Percentiles rank a stretch among this genome's conserved stretches.
These are phyloP conservation scores for Anolis apletophallus DNA, from an alignment of 2,797 vertebrate genomes.

Conservation along the genomic window DNA sequence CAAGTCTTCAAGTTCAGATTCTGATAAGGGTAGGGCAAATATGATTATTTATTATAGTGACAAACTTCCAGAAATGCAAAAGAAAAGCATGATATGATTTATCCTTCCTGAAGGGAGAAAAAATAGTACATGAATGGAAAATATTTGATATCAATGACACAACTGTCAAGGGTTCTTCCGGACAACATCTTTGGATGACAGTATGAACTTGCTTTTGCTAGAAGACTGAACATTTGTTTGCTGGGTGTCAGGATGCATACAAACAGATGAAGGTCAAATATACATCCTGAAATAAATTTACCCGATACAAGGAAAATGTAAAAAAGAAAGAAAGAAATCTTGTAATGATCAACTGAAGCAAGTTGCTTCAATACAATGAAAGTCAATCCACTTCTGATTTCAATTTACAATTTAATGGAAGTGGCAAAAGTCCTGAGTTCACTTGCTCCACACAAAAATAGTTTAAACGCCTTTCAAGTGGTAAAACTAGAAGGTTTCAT, in stretches of 20 bases:
- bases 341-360: too few species aligned
- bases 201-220: slow-evolving; percentile 64
- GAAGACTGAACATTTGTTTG: slow-evolving; percentile 68
- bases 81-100: not conserved
- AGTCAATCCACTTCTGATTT: too few species aligned
- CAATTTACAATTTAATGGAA: too few species aligned
- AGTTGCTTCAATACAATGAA: too few species aligned
- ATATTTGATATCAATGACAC: slow-evolving; percentile 36
- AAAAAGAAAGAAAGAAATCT: slow-evolving; percentile 14
- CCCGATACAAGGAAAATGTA: slow-evolving; percentile 59
- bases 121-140: not conserved
- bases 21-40: not conserved
- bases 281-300: too few species aligned
- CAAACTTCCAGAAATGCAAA: slow-evolving; percentile 6
- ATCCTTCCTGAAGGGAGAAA: not conserved
- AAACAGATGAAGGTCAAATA: slow-evolving; percentile 62
- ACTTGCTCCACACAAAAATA: too few species aligned
- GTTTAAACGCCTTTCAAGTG: too few species aligned
- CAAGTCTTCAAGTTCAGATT: not conserved
- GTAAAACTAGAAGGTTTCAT: too few species aligned
- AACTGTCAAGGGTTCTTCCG: slow-evolving; percentile 46
- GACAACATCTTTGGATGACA: slow-evolving; percentile 59
- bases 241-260: slow-evolving; percentile 57
- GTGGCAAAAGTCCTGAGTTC: too few species aligned
- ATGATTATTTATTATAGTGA: not conserved